phyloP scores from a whole-genome alignment of 2,113 vertebrate species.

The Periophthalmus modestus region DNA sequence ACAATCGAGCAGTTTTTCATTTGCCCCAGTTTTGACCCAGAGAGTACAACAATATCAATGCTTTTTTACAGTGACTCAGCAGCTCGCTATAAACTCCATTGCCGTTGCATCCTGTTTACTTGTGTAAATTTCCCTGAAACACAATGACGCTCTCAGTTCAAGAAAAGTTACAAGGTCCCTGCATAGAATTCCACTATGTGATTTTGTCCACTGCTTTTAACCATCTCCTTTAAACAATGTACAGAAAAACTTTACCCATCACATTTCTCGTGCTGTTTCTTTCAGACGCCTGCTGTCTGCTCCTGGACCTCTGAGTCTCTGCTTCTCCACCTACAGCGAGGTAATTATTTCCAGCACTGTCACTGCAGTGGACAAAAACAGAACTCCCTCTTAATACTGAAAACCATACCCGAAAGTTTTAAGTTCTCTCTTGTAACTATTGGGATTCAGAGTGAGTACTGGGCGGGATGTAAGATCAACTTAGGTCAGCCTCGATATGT shows the following conservation, averaged over 20 bases:
- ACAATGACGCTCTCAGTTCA: not conserved
- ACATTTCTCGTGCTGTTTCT: constrained; percentile 2
- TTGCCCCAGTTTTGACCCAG: not conserved
- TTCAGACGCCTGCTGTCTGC: not conserved
- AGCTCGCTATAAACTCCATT: not conserved
- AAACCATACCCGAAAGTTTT: not conserved
- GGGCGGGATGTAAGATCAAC: constrained; percentile 28
- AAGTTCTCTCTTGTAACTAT: constrained; percentile 5
- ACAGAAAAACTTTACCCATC: not conserved
- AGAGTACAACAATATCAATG: not conserved
- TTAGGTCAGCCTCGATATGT: constrained; percentile 41
- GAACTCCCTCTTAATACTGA: not conserved
- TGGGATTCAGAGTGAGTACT: constrained; percentile 21
- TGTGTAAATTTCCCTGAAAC: not conserved
- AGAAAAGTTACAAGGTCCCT: not conserved
- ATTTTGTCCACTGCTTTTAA: not conserved
- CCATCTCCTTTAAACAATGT: not conserved
- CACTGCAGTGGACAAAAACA: constrained; percentile 10
- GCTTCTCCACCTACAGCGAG: constrained; percentile 1
- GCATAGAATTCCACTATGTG: not conserved
- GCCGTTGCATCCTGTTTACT: not conserved
- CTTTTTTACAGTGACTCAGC: not conserved
- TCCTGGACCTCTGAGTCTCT: not conserved
- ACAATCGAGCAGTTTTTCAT: not conserved
- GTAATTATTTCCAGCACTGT: constrained; percentile 8